These are phyloP conservation scores for Cygnus atratus DNA, from an alignment of 2,113 vertebrate species.

Conservation along the genomic window DNA sequence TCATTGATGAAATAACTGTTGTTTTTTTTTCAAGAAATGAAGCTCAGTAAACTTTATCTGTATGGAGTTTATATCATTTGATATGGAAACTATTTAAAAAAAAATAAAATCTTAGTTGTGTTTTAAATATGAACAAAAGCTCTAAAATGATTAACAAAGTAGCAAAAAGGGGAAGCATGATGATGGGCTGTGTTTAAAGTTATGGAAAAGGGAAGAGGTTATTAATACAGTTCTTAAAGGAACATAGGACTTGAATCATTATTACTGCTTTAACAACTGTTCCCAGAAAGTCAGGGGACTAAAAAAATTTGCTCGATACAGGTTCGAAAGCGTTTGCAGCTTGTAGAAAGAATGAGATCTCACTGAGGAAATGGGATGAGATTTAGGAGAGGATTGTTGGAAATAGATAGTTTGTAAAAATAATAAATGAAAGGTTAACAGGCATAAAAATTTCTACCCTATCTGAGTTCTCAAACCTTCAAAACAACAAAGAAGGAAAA, in stretches of 20 bases:
- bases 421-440: not conserved
- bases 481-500: not conserved
- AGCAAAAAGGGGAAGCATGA: not conserved
- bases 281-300: not conserved
- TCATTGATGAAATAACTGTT: not conserved
- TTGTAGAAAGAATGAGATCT: not conserved
- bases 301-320: not conserved
- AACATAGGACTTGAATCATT: not conserved
- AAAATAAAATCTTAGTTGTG: not conserved
- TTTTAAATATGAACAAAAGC: not conserved
- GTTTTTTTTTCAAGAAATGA: not conserved
- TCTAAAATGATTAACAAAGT: not conserved
- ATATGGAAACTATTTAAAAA: not conserved
- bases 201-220: not conserved
- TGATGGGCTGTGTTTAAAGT: not conserved
- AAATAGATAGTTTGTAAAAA: not conserved
- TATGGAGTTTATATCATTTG: not conserved
- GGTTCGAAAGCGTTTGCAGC: not conserved
- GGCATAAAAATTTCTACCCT: not conserved
- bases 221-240: not conserved
- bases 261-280: not conserved
- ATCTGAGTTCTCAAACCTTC: not conserved
- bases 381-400: not conserved
- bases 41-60: not conserved
- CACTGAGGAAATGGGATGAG: not conserved